Conservation (phyloP, 2,888 invertebrate species). For the Ametastegia equiseti region DNA sequence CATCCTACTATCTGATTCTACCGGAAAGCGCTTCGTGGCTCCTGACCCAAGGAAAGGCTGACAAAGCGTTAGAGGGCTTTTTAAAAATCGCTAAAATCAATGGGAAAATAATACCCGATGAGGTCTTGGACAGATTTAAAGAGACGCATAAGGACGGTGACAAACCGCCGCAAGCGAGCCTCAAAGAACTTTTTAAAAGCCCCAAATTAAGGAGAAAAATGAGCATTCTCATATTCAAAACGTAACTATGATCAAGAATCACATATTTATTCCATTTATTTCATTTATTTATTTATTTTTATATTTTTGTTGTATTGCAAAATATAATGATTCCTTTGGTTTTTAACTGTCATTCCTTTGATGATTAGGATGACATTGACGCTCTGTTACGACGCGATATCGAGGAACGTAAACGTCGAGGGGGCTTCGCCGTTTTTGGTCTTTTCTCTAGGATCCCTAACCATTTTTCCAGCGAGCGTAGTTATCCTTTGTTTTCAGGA, state of each 20-base stretch:
- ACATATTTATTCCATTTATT: neutral
- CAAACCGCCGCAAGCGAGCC: slow-evolving; percentile 67
- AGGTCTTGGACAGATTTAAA: slow-evolving; percentile 74
- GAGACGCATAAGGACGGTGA: slow-evolving; percentile 64
- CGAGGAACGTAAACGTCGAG: slow-evolving; percentile 79
- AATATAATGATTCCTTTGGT: neutral
- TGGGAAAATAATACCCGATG: slow-evolving; percentile 73
- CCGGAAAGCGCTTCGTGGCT: slow-evolving; percentile 82
- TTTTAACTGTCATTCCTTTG: neutral
- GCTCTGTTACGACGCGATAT: slow-evolving; percentile 80
- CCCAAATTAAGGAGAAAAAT: slow-evolving; percentile 78
- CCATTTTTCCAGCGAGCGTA: slow-evolving; percentile 79
- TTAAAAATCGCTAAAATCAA: slow-evolving; percentile 78
- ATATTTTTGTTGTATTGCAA: neutral
- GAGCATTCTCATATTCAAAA: slow-evolving; percentile 79
- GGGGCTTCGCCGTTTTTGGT: slow-evolving; percentile 79
- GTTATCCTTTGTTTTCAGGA: slow-evolving; percentile 75
- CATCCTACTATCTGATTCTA: slow-evolving; percentile 53
- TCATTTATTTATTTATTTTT: neutral
- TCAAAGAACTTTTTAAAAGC: slow-evolving; percentile 78
- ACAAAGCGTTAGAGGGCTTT: slow-evolving; percentile 77
- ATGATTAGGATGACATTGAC: slow-evolving; percentile 79
- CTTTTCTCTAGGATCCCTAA: slow-evolving; percentile 78
- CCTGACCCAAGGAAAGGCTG: slow-evolving; percentile 77
- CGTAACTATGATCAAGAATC: slow-evolving; percentile 74